Percentiles rank a stretch among this genome's conserved stretches.
phyloP scores from a whole-genome alignment of 2,113 vertebrate genomes.

The Pterocles orientalis region DNA sequence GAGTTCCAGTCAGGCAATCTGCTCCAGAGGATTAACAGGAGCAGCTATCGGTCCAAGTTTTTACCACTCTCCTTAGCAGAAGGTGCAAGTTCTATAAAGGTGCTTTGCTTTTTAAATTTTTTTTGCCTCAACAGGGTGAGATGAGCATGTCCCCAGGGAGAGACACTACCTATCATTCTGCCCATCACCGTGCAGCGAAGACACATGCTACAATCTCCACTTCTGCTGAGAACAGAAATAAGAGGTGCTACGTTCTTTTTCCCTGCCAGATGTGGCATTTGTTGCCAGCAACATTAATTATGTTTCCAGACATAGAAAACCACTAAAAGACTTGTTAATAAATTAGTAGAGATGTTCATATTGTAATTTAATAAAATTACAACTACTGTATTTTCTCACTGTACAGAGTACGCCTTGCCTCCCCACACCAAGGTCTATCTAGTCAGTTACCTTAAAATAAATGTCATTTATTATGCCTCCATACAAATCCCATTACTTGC shows the following conservation, averaged over 20 bases:
- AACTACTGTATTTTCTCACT: background rate
- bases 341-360: background rate
- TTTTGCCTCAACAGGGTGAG: background rate
- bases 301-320: background rate
- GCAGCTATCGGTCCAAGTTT: background rate
- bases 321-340: background rate
- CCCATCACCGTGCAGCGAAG: background rate
- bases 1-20: background rate
- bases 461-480: conserved; percentile 17
- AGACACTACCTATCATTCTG: background rate
- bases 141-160: background rate
- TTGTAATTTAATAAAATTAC: background rate
- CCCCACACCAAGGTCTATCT: rapidly evolving
- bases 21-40: background rate
- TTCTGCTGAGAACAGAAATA: background rate
- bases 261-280: background rate
- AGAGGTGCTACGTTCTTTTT: background rate
- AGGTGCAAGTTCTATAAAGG: background rate
- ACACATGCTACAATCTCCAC: background rate
- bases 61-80: background rate
- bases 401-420: rapidly evolving
- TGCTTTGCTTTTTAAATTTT: background rate
- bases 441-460: conserved; percentile 30
- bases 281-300: conserved; percentile 8
- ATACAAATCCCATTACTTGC: conserved; percentile 30